Base-by-base conservation (phyloP, 2,888 invertebrate species). In the Alentia gelatinosa region DNA sequence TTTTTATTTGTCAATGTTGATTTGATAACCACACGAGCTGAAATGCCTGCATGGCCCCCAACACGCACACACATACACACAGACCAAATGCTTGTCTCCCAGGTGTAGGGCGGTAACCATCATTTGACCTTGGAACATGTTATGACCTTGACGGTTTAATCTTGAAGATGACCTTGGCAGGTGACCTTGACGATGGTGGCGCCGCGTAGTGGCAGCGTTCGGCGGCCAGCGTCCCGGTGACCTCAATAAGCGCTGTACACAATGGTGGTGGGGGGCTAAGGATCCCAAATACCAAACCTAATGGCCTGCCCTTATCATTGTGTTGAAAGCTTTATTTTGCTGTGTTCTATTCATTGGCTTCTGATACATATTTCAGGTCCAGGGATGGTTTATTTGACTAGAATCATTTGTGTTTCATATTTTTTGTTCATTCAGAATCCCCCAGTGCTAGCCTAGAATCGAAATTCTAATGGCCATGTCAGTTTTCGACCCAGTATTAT, bases 71-170 rank as follows among this genome's bases (percentile, higher is more conserved):
- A 56, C n/a, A 56, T n/a, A 56, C 56, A 56, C 12, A 56, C 56
- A 56, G 68, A 68, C 68, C 30, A 68, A 68, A 30, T n/a, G n/a
- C 47, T 47, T 47, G 40, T 33, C 42, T 86, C 47, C 26, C 3
- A 19, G 86, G 86, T 86, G 86, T 42, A 40, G 47, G 83, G 86
- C 30, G 86, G 86, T 86, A 86, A 86, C 86, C 86, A 86, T 26
- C 86, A 86, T 47, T 83, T 86, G 86, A 86, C 47, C 86, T 42
- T 86, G 86, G 86, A 47, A 33, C 26, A 26, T 86, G 30, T 86
- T 42, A 86, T 86, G 86, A 47, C 47, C 47, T 86, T 86, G 50
- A n/a, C 12, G 68, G 68, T 68, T 68, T 68, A 4, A 68, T 3
- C 68, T 68, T 68, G 19, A 83, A 83, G 86, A 86, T 47, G 47